phyloP scores from a whole-genome alignment of 2,113 vertebrate species.

The Pomatostomus ruficeps region DNA sequence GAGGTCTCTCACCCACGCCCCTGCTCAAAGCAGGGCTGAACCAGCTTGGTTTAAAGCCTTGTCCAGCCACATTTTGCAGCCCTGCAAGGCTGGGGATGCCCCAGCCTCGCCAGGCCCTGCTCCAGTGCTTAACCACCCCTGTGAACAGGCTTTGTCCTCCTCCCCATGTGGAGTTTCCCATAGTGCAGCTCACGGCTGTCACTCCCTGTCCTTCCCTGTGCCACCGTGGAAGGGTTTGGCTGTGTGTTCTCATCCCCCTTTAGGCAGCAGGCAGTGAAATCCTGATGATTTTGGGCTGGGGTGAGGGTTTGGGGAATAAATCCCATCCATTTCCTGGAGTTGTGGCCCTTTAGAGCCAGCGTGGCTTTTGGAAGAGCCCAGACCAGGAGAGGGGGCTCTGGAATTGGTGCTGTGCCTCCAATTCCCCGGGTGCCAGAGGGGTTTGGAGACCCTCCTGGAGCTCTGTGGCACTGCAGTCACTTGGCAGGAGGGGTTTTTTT shows the following conservation, averaged over 20 bases:
- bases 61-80: not conserved
- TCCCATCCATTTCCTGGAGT: not conserved
- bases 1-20: not conserved
- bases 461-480: not conserved
- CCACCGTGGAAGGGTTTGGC: not conserved
- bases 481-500: not conserved
- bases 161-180: not conserved
- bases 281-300: not conserved
- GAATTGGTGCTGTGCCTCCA: not conserved
- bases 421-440: not conserved
- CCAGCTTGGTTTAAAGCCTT: not conserved
- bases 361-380: not conserved
- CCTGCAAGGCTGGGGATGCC: not conserved
- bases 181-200: not conserved
- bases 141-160: not conserved
- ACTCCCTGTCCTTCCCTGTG: not conserved
- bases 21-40: not conserved
- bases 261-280: not conserved
- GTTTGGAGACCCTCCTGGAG: not conserved
- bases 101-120: not conserved
- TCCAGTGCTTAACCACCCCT: conserved; percentile 55
- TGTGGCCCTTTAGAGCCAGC: not conserved
- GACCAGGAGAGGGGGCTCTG: not conserved
- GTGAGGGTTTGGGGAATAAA: not conserved
- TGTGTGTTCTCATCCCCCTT: not conserved